Base-by-base conservation (phyloP, 2,888 invertebrate genomes). In the Pristionchus mayeri region DNA sequence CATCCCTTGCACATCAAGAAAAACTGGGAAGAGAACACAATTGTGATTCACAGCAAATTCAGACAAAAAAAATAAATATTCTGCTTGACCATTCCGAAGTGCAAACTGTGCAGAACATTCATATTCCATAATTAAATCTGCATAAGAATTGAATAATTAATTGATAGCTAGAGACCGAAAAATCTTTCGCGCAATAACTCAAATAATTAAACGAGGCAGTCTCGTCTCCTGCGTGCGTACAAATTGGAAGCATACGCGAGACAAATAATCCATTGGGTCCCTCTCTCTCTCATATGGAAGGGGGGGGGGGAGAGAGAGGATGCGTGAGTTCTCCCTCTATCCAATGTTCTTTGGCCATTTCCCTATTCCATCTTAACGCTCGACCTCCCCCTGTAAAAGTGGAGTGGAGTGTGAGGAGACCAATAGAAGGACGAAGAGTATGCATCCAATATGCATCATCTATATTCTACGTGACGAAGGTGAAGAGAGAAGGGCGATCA, bases 341-440 rank as follows among this genome's bases (percentile, higher is more conserved):
- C 60, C 60, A 60, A 60, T 63, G 71, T 71, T 71, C 71, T 71
- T 44, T 71, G 71, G n/a, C 71, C 71, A 71, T 44, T 63, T 63
- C 63, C n/a, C 71, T n/a, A 40, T 71, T 71, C 24, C 71, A 71
- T 40, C 44, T 71, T 71, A 37, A 71, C 44, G 40, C 71, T 71
- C 40, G 40, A 40, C 24, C 40, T 37, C 71, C 71, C 40, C 30
- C 37, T n/a, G 37, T 16, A 63, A n/a, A n/a, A n/a, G n/a, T n/a
- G n/a, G n/a, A n/a, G n/a, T n/a, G n/a, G n/a, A n/a, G n/a, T n/a
- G n/a, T n/a, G n/a, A n/a, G n/a, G n/a, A n/a, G n/a, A n/a, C n/a
- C n/a, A n/a, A n/a, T n/a, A n/a, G n/a, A n/a, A n/a, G n/a, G n/a
- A n/a, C n/a, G n/a, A n/a, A n/a, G n/a, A n/a, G n/a, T n/a, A n/a